Evolutionary conservation across 2,888 invertebrate genomes (phyloP), one percentile per base, ranked within the genome.

Genomic region (Pandemis corylana): DNA sequence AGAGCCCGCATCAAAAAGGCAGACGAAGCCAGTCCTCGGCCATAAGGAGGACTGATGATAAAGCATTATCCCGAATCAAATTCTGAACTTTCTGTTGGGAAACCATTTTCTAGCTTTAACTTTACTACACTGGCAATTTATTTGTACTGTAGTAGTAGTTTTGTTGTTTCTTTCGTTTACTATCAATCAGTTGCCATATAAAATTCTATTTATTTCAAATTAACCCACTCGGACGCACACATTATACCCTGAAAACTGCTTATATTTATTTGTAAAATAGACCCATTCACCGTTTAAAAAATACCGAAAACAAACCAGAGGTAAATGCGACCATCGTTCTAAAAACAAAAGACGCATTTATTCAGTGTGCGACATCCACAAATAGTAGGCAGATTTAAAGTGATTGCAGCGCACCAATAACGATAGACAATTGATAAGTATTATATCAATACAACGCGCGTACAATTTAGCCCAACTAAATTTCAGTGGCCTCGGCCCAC

Each of bases 401-500:
- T 69, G 59, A 59, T 64, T 77, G 79, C 79, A 80, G 76, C 76
- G 75, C 74, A 74, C 76, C 79, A 78, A 80, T 76, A 73, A 76
- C 76, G 68, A 76, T 68, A 59, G 72, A 65, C 77, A 73, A 78
- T 77, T 79, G 76, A 78, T 77, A 78, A 77, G 78, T 77, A 80
- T 78, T 77, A 79, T 77, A 80, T 78, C 78, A 79, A 78, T 78
- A 79, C 75, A 79, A 78, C 79, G 80, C 61, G 75, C 76, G 76
- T 12, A 53, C 78, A 77, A 78, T 72, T 78, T 77, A 67, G 62
- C 72, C 77, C 72, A 77, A 78, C 78, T 77, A 78, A 79, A 79
- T 76, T 76, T 79, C 69, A 75, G 75, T 71, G 80, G 77, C 84
- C 84, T 84, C 84, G 82, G 69, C 68, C 76, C 73, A 51, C 78